Conservation (phyloP, 2,113 vertebrate genomes). For the Mus spicilegus region DNA sequence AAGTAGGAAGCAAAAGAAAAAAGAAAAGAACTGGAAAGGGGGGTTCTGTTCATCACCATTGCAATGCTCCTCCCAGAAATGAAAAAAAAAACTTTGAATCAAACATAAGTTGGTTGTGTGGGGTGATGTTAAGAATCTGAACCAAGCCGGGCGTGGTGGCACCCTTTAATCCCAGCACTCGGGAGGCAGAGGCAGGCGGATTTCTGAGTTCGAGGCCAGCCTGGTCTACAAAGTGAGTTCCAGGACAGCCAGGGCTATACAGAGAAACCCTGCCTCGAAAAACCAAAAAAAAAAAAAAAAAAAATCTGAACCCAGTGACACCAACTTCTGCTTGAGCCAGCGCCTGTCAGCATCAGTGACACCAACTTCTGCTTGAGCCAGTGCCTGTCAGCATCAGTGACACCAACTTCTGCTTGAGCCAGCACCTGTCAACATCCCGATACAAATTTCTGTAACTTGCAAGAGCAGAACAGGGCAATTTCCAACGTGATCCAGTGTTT, state of each 20-base stretch:
- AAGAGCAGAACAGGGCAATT: conserved; percentile 80
- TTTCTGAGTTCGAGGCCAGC: no score
- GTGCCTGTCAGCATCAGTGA: conserved; percentile 61
- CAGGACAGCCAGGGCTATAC: no score
- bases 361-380: conserved; percentile 66
- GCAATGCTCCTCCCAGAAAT: conserved; percentile 32
- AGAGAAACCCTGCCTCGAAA: no score
- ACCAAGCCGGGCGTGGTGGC: neutral
- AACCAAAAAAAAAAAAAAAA: no score
- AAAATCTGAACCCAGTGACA: conserved; percentile 17
- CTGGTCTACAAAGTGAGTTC: no score
- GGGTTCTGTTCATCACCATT: neutral
- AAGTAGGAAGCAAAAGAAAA: neutral
- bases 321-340: no score
- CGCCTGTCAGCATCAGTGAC: no score
- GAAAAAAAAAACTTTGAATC: conserved; percentile 25
- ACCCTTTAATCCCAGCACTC: no score
- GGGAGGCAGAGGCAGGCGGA: no score
- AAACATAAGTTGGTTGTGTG: conserved; percentile 63
- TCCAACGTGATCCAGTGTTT: conserved; percentile 82
- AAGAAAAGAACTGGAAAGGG: neutral
- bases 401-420: conserved; percentile 61
- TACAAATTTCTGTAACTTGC: conserved; percentile 74
- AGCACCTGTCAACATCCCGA: conserved; percentile 45
- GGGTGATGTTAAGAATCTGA: conserved; percentile 49